Conservation (phyloP, 30 jellyfish, hydroid and myxozoan species). For the Nemopilema nomurai region DNA sequence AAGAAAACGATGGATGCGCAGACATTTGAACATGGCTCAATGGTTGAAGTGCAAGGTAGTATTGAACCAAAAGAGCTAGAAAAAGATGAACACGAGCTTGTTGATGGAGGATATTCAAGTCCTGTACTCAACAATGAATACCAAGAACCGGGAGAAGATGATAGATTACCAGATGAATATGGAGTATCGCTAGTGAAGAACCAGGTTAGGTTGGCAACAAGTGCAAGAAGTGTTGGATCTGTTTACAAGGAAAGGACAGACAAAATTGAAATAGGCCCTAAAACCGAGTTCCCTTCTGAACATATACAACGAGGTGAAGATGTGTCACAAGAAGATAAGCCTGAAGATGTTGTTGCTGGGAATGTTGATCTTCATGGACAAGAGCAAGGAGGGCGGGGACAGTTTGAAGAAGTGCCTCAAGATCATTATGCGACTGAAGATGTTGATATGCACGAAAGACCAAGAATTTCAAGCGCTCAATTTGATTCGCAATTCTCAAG, state of each 20-base stretch:
- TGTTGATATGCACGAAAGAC: slow-evolving; percentile 8
- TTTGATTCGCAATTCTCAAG: not conserved
- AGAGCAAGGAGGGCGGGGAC: not conserved
- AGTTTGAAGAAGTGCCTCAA: no score
- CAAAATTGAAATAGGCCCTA: not conserved
- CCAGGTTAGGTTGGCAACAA: not conserved
- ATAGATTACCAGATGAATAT: not conserved
- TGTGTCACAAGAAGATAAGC: not conserved
- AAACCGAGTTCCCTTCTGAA: no score
- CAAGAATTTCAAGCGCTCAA: slow-evolving; percentile 35
- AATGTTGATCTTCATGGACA: not conserved
- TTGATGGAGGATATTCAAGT: slow-evolving; percentile 41
- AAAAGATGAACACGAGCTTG: not conserved
- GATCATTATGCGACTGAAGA: not conserved
- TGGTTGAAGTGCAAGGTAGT: not conserved
- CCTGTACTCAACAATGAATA: slow-evolving; percentile 1
- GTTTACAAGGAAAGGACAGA: not conserved
- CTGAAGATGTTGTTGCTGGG: not conserved
- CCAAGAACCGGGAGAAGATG: not conserved
- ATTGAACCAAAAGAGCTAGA: not conserved
- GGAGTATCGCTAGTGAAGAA: not conserved
- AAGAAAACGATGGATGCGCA: not conserved
- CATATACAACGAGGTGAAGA: not conserved
- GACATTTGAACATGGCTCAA: not conserved
- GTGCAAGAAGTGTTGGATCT: not conserved